Conservation (phyloP, 2,797 vertebrate genomes). For the Sebastes dallii region DNA sequence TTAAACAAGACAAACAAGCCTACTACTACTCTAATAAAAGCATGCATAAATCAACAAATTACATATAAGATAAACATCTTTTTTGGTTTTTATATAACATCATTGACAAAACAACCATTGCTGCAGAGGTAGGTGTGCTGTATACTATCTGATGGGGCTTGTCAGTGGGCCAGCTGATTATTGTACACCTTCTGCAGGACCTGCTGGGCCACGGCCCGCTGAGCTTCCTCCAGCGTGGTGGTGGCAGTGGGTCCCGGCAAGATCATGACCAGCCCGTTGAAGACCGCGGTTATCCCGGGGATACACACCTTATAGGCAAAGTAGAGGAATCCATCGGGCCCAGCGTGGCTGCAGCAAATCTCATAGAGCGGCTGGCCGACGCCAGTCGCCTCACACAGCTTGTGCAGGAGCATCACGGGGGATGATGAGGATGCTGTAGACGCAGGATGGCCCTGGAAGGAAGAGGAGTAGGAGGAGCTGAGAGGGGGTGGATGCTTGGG, state of each 20-base stretch:
- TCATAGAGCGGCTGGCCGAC: slow-evolving; percentile 76
- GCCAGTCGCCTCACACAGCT: slow-evolving; percentile 63
- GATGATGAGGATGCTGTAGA: neutral
- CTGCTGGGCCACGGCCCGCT: slow-evolving; percentile 56
- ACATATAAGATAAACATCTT: neutral
- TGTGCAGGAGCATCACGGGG: slow-evolving; percentile 52
- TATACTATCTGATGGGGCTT: neutral
- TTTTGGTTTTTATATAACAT: neutral
- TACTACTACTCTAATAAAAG: slow-evolving; percentile 41
- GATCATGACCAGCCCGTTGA: slow-evolving; percentile 71
- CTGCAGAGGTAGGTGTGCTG: neutral
- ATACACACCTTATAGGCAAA: slow-evolving; percentile 83
- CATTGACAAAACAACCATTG: neutral
- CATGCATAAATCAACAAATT: slow-evolving; percentile 52
- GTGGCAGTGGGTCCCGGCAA: slow-evolving; percentile 34
- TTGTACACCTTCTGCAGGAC: slow-evolving; percentile 53
- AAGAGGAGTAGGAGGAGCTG: neutral
- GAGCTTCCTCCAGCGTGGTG: slow-evolving; percentile 53
- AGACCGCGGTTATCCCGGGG: slow-evolving; percentile 51
- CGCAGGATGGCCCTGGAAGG: neutral
- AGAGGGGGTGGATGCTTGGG: too few species aligned
- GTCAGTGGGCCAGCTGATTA: neutral
- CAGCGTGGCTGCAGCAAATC: slow-evolving; percentile 64
- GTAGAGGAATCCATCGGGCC: slow-evolving; percentile 76
- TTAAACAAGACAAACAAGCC: slow-evolving; percentile 19